Evolutionary conservation across 2,888 invertebrate species (phyloP).

Genomic region (Allolobophora icterica): DNA sequence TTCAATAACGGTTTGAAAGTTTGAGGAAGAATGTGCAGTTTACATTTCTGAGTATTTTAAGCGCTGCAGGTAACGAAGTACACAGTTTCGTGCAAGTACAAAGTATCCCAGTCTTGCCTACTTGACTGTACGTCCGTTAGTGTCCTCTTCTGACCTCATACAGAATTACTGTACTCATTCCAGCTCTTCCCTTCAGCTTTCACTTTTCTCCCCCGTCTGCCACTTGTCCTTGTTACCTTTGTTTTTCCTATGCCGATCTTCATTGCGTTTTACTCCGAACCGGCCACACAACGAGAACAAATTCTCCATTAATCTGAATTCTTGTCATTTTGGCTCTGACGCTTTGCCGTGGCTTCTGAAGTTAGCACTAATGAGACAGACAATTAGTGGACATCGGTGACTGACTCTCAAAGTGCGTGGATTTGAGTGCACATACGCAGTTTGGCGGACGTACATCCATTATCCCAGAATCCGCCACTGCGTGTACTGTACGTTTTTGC

Average conservation of each 20-base stretch:
- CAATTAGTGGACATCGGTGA: too few species aligned
- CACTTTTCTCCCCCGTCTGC: background rate
- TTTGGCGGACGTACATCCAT: background rate
- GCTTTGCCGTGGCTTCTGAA: too few species aligned
- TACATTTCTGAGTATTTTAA: too few species aligned
- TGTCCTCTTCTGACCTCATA: background rate
- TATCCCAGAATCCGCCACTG: background rate
- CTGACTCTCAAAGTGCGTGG: too few species aligned
- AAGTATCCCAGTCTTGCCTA: background rate
- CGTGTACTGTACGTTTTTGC: too few species aligned
- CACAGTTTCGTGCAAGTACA: background rate
- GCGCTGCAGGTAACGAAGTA: too few species aligned
- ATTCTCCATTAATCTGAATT: constrained; percentile 7
- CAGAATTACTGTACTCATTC: background rate
- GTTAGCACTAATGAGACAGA: too few species aligned
- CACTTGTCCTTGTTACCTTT: background rate
- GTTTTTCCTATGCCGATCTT: background rate
- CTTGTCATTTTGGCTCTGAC: background rate
- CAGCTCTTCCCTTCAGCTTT: background rate
- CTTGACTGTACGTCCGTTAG: too few species aligned
- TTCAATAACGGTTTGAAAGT: too few species aligned
- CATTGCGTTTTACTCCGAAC: background rate
- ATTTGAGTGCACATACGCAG: background rate
- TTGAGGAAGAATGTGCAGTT: too few species aligned
- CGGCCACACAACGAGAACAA: background rate